Conservation (phyloP, 2,888 invertebrate genomes). For the Ophion slaviceki region DNA sequence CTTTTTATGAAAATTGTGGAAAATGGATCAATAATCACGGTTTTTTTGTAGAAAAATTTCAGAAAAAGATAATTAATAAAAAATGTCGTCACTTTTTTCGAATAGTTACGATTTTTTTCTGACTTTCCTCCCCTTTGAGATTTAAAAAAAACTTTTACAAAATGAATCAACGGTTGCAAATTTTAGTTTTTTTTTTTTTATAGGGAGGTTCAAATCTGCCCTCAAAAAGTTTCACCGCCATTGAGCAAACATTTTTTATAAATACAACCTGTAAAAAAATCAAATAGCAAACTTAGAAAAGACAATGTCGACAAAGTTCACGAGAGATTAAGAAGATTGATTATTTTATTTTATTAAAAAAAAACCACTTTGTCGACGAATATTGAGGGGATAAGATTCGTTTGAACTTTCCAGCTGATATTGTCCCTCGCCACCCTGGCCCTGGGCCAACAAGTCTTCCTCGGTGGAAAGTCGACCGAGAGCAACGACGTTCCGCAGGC, state of each 20-base stretch:
- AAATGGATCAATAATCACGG: too few relatives aligned
- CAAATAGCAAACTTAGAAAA: not conserved
- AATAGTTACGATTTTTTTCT: too few relatives aligned
- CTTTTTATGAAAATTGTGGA: too few relatives aligned
- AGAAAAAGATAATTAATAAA: too few relatives aligned
- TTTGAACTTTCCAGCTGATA: constrained; percentile 69
- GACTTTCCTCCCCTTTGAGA: too few relatives aligned
- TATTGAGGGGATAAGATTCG: not conserved
- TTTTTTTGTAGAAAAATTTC: too few relatives aligned
- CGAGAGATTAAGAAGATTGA: not conserved
- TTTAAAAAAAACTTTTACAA: too few relatives aligned
- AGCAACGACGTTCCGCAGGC: constrained; percentile 65
- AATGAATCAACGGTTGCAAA: too few relatives aligned
- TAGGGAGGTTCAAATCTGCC: too few relatives aligned
- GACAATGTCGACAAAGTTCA: not conserved
- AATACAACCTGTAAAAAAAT: not conserved
- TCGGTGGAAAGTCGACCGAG: constrained; percentile 60
- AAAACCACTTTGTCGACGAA: not conserved
- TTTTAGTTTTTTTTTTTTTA: too few relatives aligned
- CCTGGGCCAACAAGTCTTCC: constrained; percentile 65
- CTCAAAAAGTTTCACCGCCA: not conserved
- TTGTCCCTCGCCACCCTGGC: constrained; percentile 70
- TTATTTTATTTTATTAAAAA: not conserved
- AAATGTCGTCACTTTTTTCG: too few relatives aligned
- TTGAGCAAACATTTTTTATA: not conserved